phyloP scores from a whole-genome alignment of 1,140 invertebrate genomes.

The Druon quercuslanigerum region DNA sequence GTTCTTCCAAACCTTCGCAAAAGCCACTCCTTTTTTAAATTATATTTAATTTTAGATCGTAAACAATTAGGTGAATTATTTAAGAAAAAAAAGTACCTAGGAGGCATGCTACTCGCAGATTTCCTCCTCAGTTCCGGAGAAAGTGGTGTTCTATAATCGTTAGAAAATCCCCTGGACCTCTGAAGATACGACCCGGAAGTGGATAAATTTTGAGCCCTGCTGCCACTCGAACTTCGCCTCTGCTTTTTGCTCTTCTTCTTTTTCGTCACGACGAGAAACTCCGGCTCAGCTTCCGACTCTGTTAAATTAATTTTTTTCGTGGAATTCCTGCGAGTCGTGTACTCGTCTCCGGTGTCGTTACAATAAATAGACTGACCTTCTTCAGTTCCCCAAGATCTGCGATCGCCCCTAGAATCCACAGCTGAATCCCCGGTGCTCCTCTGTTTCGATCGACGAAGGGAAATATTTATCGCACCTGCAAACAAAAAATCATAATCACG shows the following conservation, averaged over 20 bases:
- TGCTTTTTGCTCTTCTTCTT: constrained; percentile 83
- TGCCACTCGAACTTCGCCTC: constrained; percentile 72
- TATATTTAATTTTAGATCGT: not conserved
- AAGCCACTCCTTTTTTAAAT: no score
- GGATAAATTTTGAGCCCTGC: constrained; percentile 69
- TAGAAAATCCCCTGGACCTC: constrained; percentile 65
- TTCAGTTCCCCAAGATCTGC: constrained; percentile 80
- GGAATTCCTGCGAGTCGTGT: constrained; percentile 64
- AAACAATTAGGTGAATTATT: not conserved
- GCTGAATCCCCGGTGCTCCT: constrained; percentile 67
- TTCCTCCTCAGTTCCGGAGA: constrained; percentile 70
- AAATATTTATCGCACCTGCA: constrained; percentile 71
- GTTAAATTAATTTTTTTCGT: constrained; percentile 69
- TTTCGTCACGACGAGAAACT: constrained; percentile 84
- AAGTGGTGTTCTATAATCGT: constrained; percentile 68
- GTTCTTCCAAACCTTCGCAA: no score
- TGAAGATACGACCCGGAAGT: constrained; percentile 69
- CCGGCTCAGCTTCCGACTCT: constrained; percentile 72
- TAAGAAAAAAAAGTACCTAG: constrained; percentile 61
- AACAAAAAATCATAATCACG: constrained; percentile 31
- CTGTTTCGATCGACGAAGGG: constrained; percentile 69
- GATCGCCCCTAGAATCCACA: constrained; percentile 73
- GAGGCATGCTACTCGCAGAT: constrained; percentile 73
- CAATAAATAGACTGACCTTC: constrained; percentile 76
- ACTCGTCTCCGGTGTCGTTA: constrained; percentile 71